Conservation (phyloP, 2,113 vertebrate species). For the Petrocephalus zakoni region DNA sequence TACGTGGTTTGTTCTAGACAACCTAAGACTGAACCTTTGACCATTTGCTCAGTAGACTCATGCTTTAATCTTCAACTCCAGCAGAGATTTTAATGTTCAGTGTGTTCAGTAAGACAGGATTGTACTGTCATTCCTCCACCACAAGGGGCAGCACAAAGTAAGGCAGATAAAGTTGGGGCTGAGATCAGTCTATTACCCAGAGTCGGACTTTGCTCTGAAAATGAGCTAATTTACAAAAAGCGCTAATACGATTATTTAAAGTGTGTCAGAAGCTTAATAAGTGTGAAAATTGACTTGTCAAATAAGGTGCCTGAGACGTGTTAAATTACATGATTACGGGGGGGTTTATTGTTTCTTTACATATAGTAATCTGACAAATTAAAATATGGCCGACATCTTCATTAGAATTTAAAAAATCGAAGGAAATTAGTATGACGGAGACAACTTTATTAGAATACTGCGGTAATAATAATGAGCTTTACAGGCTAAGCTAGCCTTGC, state of each 20-base stretch:
- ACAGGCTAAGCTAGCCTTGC: conserved; percentile 64
- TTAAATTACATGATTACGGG: conserved; percentile 67
- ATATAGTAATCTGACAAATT: conserved; percentile 66
- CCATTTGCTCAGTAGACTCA: background rate
- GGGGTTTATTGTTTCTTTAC: conserved; percentile 68
- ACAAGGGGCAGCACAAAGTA: conserved; percentile 27
- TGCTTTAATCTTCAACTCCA: no score
- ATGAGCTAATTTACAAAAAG: conserved; percentile 65
- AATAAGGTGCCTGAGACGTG: conserved; percentile 61
- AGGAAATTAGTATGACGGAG: conserved; percentile 63
- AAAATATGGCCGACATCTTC: conserved; percentile 59
- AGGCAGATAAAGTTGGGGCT: conserved; percentile 54
- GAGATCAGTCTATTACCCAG: conserved; percentile 43
- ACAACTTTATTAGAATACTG: conserved; percentile 64
- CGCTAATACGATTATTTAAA: conserved; percentile 75
- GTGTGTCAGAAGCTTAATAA: conserved; percentile 76
- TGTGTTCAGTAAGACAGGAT: conserved; percentile 32
- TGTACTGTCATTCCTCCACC: background rate
- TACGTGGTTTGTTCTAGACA: background rate
- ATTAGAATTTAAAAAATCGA: conserved; percentile 59
- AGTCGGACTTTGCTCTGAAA: conserved; percentile 53
- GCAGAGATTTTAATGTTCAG: background rate
- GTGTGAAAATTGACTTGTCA: conserved; percentile 77
- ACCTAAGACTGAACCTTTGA: background rate
- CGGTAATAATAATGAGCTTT: conserved; percentile 64